Conservation (phyloP, 2,888 invertebrate genomes). For the Parapristionchus giblindavisi region DNA sequence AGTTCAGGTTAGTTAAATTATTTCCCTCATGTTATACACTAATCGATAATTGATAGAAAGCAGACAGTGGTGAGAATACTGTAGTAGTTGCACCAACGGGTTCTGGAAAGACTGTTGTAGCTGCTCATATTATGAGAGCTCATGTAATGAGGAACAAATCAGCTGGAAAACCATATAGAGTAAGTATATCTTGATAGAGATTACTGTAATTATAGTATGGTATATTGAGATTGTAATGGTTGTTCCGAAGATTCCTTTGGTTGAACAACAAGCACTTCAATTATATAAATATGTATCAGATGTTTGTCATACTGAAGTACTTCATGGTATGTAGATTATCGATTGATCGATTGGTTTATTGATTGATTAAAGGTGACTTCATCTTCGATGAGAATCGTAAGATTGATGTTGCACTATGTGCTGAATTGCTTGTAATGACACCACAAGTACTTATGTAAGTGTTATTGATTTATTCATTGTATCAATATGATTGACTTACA, state of each 20-base stretch:
- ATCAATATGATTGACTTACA: slow-evolving; percentile 17
- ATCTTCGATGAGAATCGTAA: slow-evolving; percentile 40
- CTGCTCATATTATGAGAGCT: slow-evolving; percentile 56
- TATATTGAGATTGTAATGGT: slow-evolving; percentile 50
- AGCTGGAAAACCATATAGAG: slow-evolving; percentile 45
- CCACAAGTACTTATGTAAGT: slow-evolving; percentile 61
- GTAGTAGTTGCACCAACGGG: slow-evolving; percentile 68
- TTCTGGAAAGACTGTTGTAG: slow-evolving; percentile 67
- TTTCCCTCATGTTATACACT: neutral
- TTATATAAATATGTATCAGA: slow-evolving; percentile 23
- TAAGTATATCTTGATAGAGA: slow-evolving; percentile 10
- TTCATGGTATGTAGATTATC: slow-evolving; percentile 6
- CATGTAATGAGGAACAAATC: slow-evolving; percentile 49
- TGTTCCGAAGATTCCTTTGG: slow-evolving; percentile 67
- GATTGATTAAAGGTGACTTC: slow-evolving; percentile 16
- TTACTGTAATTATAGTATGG: neutral
- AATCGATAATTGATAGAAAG: slow-evolving; percentile 32
- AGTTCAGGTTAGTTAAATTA: neutral
- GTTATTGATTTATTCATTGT: neutral
- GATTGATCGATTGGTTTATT: neutral
- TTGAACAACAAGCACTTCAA: slow-evolving; percentile 56
- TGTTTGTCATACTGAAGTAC: neutral
- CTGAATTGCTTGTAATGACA: slow-evolving; percentile 58
- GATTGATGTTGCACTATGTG: slow-evolving; percentile 46
- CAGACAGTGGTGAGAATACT: slow-evolving; percentile 53